phyloP scores from a whole-genome alignment of 2,888 invertebrate genomes.

The Drosophila trichaetosa region DNA sequence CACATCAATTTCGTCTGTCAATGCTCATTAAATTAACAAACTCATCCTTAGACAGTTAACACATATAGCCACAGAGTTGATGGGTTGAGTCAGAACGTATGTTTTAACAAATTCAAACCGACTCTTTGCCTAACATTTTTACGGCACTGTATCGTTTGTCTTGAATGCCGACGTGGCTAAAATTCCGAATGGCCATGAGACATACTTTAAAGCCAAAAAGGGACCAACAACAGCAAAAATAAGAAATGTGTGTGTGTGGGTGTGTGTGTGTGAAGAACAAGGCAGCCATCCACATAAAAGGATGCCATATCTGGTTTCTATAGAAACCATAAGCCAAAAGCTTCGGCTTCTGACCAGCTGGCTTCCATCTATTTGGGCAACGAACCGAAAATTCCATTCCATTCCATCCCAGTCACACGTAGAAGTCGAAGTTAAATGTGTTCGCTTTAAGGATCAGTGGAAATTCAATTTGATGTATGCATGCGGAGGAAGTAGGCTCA shows the following conservation, averaged over 20 bases:
- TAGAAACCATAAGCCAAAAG: background rate
- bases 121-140: slow-evolving; percentile 45
- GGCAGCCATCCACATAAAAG: background rate
- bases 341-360: background rate
- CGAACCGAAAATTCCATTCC: slow-evolving; percentile 22
- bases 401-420: slow-evolving; percentile 10
- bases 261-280: too few relatives aligned
- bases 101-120: slow-evolving; percentile 27
- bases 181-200: slow-evolving; percentile 21
- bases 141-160: slow-evolving; percentile 45
- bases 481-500: background rate
- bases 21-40: slow-evolving; percentile 28
- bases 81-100: background rate
- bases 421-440: slow-evolving; percentile 37
- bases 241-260: too few relatives aligned
- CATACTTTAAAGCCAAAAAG: slow-evolving; percentile 24
- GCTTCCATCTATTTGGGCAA: slow-evolving; percentile 26
- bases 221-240: slow-evolving; percentile 1
- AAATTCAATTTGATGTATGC: slow-evolving; percentile 61
- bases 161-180: slow-evolving; percentile 60
- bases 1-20: slow-evolving; percentile 46
- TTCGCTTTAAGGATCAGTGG: slow-evolving; percentile 39
- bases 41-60: background rate
- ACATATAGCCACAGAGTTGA: background rate
- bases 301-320: background rate